Evolutionary conservation across 2,888 invertebrate species (phyloP), one percentile per base, ranked within the genome.

Genomic region (Atrina japonica): DNA sequence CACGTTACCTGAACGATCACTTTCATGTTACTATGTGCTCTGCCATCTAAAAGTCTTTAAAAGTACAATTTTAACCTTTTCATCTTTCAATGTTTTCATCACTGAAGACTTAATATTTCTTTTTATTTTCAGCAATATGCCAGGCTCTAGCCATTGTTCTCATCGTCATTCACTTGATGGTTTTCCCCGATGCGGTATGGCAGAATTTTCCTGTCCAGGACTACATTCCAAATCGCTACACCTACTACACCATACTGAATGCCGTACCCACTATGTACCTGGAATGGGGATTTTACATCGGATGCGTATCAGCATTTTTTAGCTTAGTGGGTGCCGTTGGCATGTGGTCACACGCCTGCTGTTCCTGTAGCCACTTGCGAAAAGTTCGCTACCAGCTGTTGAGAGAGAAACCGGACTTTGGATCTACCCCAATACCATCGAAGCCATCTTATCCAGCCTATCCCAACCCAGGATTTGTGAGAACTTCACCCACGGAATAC

Each of bases 291-390:
- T 47, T 75, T 16, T 78, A 70, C 16, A 53, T 75, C 0, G 81
- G 61, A 11, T 71, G 66, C 2, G 61, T 68, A 25, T 73, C 73
- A 11, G 76, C 75, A 0, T 3, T 75, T 5, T 41, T 66, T 18
- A 70, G 69, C n/a, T 49, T 78, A 3, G 56, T 65, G 0, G 64
- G 61, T 5, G 63, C 70, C 0, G 66, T 53, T 0, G n/a, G 70
- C 3, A 43, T 73, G 1, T 76, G 75, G 76, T n/a, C 77, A 0
- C 74, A 81, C 59, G 78, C 78, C 5, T 72, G 68, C 25, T 50
- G 45, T 6, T 56, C 77, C 27, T 81, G 78, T 52, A 45, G 35
- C 14, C 73, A 78, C 23, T 68, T 76, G 6, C 43, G 40, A 11
- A n/a, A 40, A 2, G 52, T 55, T n/a, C 41, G 70, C 1, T 70